A percentile compares a stretch with the other conserved stretches of the same genome.
Conservation (phyloP, 2,113 vertebrate species). For the Aplodontia rufa region DNA sequence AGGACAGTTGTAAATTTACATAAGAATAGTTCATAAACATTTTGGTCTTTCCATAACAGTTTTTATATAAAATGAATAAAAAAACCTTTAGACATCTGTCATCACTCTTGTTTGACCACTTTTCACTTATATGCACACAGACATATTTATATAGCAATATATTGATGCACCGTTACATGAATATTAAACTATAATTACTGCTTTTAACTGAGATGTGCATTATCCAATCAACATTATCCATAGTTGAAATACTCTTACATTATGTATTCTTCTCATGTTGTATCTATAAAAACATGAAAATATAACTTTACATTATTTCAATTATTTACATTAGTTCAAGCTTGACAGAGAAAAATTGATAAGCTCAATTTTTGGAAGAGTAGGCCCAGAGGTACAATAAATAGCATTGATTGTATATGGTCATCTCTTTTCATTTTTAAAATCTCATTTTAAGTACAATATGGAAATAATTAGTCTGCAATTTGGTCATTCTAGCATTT, state of each 20-base stretch:
- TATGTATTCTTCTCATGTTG: constrained; percentile 84
- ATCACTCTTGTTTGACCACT: constrained; percentile 86
- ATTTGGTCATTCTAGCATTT: constrained; percentile 85
- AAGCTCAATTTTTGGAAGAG: constrained; percentile 84
- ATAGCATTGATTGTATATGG: constrained; percentile 81
- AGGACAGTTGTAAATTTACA: constrained; percentile 88
- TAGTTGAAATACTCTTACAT: constrained; percentile 86
- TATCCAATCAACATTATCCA: constrained; percentile 84
- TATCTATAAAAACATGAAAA: constrained; percentile 92
- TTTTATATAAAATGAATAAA: constrained; percentile 90
- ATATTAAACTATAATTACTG: constrained; percentile 87
- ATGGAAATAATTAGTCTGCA: constrained; percentile 81
- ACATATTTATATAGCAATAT: constrained; percentile 88
- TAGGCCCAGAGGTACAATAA: constrained; percentile 86
- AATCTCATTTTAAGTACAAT: constrained; percentile 78
- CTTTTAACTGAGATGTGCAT: constrained; percentile 83
- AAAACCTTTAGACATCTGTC: constrained; percentile 88
- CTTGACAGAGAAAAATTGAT: constrained; percentile 85
- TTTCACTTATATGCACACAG: constrained; percentile 88
- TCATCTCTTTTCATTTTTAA: constrained; percentile 72
- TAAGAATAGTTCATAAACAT: constrained; percentile 88
- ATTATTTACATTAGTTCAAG: constrained; percentile 89
- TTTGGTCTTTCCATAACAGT: constrained; percentile 87
- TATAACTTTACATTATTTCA: constrained; percentile 91
- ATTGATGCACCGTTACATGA: constrained; percentile 86